Percentiles rank a stretch among this genome's conserved stretches.
phyloP scores from a whole-genome alignment of 2,113 vertebrate genomes.

The Calcarius ornatus region DNA sequence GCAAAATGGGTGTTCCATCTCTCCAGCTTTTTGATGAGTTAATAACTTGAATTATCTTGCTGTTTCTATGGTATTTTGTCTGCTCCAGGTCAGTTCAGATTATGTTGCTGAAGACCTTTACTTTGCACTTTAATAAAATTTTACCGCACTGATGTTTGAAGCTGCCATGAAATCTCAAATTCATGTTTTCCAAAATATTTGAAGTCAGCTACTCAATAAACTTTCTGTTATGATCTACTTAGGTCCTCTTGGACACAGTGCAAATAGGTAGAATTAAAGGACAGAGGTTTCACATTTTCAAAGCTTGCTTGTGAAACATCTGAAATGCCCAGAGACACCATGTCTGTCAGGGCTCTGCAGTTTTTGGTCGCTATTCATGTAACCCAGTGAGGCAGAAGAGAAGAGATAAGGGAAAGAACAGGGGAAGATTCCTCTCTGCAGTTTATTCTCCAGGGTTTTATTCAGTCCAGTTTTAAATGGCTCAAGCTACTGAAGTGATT shows the following conservation, averaged over 20 bases:
- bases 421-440: neutral
- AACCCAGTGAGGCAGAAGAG: conserved; percentile 29
- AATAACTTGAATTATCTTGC: neutral
- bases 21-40: neutral
- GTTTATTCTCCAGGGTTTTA: conserved; percentile 25
- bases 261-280: neutral
- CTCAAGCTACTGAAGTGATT: conserved; percentile 38
- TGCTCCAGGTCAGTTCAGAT: neutral
- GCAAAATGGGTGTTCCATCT: neutral
- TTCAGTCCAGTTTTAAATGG: conserved; percentile 19
- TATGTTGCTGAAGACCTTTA: neutral
- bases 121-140: neutral
- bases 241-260: neutral
- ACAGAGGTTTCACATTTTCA: neutral
- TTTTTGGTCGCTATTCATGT: neutral
- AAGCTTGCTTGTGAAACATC: neutral
- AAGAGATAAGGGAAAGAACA: conserved; percentile 6
- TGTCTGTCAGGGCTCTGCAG: neutral
- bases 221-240: neutral
- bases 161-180: neutral
- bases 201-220: neutral
- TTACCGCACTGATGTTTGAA: neutral
- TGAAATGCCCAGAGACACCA: neutral
- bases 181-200: neutral
- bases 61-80: neutral